Conservation (phyloP, 1,140 invertebrate species). For the Scaptomyza hsui region DNA sequence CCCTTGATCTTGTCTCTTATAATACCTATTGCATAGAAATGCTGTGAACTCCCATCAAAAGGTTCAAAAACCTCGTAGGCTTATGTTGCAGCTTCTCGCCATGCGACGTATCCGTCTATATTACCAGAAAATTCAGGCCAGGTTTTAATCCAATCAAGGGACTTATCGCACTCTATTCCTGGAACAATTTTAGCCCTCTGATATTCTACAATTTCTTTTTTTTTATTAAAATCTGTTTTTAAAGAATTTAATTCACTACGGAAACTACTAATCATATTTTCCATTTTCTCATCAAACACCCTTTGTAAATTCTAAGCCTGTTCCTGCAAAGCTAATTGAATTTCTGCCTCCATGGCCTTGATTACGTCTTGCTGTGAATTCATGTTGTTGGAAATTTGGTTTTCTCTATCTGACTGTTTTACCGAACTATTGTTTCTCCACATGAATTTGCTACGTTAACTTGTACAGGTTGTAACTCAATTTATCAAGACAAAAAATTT, state of each 20-base stretch:
- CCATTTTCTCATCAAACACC: not conserved
- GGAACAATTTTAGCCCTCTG: constrained; percentile 5
- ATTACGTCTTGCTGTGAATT: too few relatives aligned
- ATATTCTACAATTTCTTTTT: not conserved
- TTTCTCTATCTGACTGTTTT: too few relatives aligned
- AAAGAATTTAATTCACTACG: not conserved
- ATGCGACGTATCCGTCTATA: not conserved
- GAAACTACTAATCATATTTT: not conserved
- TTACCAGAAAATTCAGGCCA: constrained; percentile 1
- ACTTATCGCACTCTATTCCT: constrained; percentile 2
- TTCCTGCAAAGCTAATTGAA: too few relatives aligned
- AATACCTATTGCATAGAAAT: not conserved
- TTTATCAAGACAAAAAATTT: too few relatives aligned
- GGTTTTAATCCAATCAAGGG: constrained; percentile 6
- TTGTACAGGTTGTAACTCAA: too few relatives aligned
- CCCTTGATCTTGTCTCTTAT: not conserved
- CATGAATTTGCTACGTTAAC: too few relatives aligned
- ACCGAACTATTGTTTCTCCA: too few relatives aligned
- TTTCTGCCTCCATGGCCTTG: too few relatives aligned
- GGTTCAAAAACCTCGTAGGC: not conserved
- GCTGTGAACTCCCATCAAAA: not conserved
- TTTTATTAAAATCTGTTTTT: not conserved
- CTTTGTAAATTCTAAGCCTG: too few relatives aligned
- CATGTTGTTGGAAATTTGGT: too few relatives aligned
- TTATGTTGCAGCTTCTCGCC: not conserved